Percentiles rank a stretch among this genome's conserved stretches.
phyloP scores from a whole-genome alignment of 2,113 vertebrate genomes.

The Microtus pennsylvanicus region DNA sequence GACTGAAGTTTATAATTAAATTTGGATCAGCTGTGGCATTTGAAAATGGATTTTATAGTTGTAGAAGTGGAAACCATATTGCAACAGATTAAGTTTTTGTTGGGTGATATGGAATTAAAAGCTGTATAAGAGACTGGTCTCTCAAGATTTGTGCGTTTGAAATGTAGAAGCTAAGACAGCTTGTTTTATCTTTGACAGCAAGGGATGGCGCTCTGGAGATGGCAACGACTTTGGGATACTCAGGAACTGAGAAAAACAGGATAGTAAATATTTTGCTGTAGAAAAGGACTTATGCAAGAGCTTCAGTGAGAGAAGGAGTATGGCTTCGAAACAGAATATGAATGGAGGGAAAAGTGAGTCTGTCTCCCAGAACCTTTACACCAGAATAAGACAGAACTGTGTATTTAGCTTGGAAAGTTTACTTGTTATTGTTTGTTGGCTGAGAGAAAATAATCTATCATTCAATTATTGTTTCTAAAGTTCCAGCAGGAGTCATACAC shows the following conservation, averaged over 20 bases:
- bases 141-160: conserved; percentile 29
- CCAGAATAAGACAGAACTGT: background rate
- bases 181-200: background rate
- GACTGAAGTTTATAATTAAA: background rate
- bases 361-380: background rate
- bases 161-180: background rate
- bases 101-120: conserved; percentile 36
- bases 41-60: conserved; percentile 36
- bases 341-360: background rate
- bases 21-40: conserved; percentile 51
- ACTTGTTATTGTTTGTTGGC: background rate
- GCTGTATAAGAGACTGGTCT: background rate
- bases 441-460: background rate
- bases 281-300: background rate
- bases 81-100: conserved; percentile 52
- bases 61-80: conserved; percentile 55
- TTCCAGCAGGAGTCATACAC: background rate
- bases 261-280: background rate
- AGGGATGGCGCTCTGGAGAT: background rate
- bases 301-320: background rate
- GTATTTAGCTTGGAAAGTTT: background rate
- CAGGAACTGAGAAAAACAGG: background rate
- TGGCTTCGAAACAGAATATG: background rate
- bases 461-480: background rate
- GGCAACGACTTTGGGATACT: background rate